A percentile compares a stretch with the other conserved stretches of the same genome.
These are phyloP conservation scores for Trichonephila clavata DNA, from an alignment of 1,140 invertebrate species.

Conservation along the genomic window DNA sequence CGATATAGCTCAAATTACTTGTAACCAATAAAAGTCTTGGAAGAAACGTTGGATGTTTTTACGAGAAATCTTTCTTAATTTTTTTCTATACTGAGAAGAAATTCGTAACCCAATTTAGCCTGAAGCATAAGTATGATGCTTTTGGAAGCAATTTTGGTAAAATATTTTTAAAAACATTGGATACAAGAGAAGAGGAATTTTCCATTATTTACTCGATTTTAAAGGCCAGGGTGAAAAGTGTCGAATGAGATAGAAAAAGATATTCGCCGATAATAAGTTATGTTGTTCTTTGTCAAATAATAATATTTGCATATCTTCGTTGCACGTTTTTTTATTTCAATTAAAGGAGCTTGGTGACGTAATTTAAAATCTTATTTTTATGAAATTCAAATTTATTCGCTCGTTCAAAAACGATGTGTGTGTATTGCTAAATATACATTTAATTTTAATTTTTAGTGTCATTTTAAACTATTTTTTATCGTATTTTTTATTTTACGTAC, in stretches of 20 bases:
- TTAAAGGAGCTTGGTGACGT: no score
- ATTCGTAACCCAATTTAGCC: constrained; percentile 42
- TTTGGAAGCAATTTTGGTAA: constrained; percentile 46
- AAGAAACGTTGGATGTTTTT: constrained; percentile 22
- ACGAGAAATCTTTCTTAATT: constrained; percentile 52
- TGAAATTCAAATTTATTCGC: no score
- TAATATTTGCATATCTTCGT: background rate
- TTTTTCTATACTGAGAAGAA: background rate
- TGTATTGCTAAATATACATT: no score
- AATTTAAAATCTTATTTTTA: no score
- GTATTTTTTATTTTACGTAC: no score
- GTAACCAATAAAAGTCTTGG: constrained; percentile 54
- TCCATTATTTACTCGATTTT: background rate
- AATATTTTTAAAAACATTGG: constrained; percentile 2
- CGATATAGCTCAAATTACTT: constrained; percentile 67
- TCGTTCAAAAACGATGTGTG: no score
- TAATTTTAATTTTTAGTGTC: no score
- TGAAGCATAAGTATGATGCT: background rate
- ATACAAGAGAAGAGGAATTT: background rate
- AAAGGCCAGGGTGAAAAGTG: background rate
- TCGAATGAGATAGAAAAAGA: background rate
- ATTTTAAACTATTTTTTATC: no score
- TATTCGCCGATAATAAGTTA: background rate
- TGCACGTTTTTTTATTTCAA: no score
- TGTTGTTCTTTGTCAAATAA: background rate